Evolutionary conservation across 2,888 invertebrate species (phyloP).

Genomic region (Monoplex corrugatus): DNA sequence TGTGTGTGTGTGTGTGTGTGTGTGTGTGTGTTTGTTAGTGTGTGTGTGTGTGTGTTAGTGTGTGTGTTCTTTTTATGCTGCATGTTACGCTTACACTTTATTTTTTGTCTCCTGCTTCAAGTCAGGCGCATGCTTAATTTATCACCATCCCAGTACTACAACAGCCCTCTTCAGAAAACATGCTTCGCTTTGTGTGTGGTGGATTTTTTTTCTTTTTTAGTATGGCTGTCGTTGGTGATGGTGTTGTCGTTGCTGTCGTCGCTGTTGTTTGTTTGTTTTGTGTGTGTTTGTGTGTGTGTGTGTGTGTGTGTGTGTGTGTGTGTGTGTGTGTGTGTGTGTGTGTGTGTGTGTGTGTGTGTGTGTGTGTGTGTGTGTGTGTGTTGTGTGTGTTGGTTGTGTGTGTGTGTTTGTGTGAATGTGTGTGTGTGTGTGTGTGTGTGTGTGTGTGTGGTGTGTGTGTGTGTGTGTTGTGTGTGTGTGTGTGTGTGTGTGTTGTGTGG

Average conservation of each 20-base stretch:
- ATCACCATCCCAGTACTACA: too few relatives aligned
- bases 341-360: constrained; percentile 1
- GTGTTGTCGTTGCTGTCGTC: too few relatives aligned
- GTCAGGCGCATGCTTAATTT: too few relatives aligned
- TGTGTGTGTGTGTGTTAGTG: constrained; percentile 17
- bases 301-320: neutral
- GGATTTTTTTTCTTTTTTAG: too few relatives aligned
- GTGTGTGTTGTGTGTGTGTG: neutral
- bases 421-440: neutral
- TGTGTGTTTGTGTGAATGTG: neutral
- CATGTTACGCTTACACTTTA: too few relatives aligned
- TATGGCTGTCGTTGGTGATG: too few relatives aligned
- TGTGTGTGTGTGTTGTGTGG: neutral
- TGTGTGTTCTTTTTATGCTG: too few relatives aligned
- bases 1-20: neutral
- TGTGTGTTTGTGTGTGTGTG: too few relatives aligned
- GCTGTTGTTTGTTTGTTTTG: too few relatives aligned
- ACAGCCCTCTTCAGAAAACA: too few relatives aligned
- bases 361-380: neutral
- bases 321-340: constrained; percentile 1
- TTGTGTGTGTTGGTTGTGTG: neutral
- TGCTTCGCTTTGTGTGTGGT: too few relatives aligned
- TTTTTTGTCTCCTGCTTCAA: too few relatives aligned
- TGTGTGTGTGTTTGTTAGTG: constrained; percentile 12
- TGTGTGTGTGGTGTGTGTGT: constrained; percentile 1